Conservation (phyloP, 2,113 vertebrate species). For the Dipodomys merriami region DNA sequence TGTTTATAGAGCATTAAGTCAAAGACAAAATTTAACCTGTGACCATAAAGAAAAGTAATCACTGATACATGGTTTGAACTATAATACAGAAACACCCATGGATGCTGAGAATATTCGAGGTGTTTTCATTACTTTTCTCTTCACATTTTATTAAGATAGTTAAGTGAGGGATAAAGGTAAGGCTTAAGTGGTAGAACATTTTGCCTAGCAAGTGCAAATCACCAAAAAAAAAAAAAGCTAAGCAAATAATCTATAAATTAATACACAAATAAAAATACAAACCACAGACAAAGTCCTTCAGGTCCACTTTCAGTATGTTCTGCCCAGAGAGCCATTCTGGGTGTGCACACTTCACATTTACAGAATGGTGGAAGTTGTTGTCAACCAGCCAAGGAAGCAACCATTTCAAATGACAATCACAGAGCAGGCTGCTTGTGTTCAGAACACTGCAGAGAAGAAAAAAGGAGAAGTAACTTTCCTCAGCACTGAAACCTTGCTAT, state of each 20-base stretch:
- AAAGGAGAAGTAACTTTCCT: neutral
- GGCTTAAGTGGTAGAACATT: neutral
- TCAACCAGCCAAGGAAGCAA: slow-evolving; percentile 86
- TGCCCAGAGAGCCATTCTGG: slow-evolving; percentile 87
- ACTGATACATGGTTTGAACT: neutral
- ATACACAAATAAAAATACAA: slow-evolving; percentile 77
- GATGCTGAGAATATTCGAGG: no score
- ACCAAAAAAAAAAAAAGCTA: no score
- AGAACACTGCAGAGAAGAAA: slow-evolving; percentile 83
- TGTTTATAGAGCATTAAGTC: neutral
- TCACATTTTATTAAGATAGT: neutral
- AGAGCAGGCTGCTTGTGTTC: slow-evolving; percentile 89
- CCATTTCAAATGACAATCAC: slow-evolving; percentile 91
- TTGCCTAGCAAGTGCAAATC: no score
- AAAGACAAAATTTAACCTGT: slow-evolving; percentile 38
- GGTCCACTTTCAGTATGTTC: slow-evolving; percentile 86
- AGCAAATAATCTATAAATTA: neutral
- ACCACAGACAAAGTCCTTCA: slow-evolving; percentile 89
- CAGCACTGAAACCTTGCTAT: slow-evolving; percentile 16
- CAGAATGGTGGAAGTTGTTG: slow-evolving; percentile 81
- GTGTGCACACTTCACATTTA: slow-evolving; percentile 87
- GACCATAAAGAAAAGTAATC: neutral
- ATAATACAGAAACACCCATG: neutral
- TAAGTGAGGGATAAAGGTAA: neutral
- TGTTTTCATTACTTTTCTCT: neutral